Percentiles rank a stretch among this genome's conserved stretches.
Conservation (phyloP, 64 coral and sea anemone genomes). For the Montipora foliosa region DNA sequence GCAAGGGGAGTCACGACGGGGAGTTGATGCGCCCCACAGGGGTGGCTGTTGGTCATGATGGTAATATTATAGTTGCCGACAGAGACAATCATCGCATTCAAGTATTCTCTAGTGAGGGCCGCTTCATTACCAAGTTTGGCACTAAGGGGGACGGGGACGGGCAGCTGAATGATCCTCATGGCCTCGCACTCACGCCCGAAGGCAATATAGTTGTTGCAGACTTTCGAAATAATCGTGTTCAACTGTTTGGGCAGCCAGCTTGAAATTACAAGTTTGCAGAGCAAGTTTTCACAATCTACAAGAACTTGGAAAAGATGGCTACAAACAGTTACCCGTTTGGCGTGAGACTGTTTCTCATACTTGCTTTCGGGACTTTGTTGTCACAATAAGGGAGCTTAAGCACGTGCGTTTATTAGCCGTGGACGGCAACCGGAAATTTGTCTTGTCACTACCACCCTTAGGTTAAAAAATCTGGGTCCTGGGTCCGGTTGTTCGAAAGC, state of each 20-base stretch:
- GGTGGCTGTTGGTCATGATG: conserved; percentile 92
- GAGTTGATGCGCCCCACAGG: conserved; percentile 95
- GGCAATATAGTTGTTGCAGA: conserved; percentile 96
- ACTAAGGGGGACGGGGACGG: conserved; percentile 98
- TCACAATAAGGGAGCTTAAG: too few species aligned
- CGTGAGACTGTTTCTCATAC: too few species aligned
- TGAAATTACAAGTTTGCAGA: background rate
- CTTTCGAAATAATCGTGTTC: conserved; percentile 97
- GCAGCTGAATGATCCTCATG: conserved; percentile 97
- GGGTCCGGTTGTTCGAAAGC: too few species aligned
- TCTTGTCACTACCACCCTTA: too few species aligned
- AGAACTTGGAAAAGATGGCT: background rate
- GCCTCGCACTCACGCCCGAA: conserved; percentile 89
- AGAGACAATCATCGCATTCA: conserved; percentile 99
- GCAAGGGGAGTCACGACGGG: conserved; percentile 91
- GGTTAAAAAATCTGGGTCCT: too few species aligned
- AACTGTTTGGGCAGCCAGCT: conserved; percentile 76
- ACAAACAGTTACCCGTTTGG: background rate
- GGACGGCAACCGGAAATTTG: too few species aligned
- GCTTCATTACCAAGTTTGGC: conserved; percentile 96
- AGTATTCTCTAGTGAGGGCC: conserved; percentile 91
- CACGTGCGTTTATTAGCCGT: too few species aligned
- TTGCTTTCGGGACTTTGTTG: too few species aligned
- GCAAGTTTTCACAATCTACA: background rate
- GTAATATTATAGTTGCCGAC: conserved; percentile 97